phyloP scores from a whole-genome alignment of 2,113 vertebrate species.

The Alethe diademata region DNA sequence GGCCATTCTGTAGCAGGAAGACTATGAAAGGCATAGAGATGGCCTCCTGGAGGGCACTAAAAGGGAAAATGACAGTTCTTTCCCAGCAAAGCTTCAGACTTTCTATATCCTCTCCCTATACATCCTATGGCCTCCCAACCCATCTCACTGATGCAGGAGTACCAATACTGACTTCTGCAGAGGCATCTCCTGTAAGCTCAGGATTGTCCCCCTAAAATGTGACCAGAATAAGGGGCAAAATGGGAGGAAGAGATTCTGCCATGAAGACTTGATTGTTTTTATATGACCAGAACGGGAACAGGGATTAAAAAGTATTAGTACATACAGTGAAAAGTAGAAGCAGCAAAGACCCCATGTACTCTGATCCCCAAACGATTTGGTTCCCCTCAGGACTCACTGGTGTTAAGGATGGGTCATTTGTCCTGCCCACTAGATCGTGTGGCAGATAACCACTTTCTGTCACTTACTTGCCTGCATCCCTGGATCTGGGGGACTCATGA shows the following conservation, averaged over 20 bases:
- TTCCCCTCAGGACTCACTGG: neutral
- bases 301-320: neutral
- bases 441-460: neutral
- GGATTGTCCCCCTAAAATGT: neutral
- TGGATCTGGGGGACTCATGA: neutral
- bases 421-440: neutral
- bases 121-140: neutral
- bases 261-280: neutral
- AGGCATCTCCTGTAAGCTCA: neutral
- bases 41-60: neutral
- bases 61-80: neutral
- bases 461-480: neutral
- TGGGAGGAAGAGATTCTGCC: neutral
- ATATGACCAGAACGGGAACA: neutral
- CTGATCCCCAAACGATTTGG: neutral
- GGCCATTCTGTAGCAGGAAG: neutral
- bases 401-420: accelerated
- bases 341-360: neutral
- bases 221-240: neutral
- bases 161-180: neutral
- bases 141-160: neutral
- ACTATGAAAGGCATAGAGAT: neutral
- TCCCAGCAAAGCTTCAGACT: neutral
- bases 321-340: neutral
- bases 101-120: neutral